Evolutionary conservation across 2,797 vertebrate genomes (phyloP).

Genomic region (Ctenopoma kingsleyae): DNA sequence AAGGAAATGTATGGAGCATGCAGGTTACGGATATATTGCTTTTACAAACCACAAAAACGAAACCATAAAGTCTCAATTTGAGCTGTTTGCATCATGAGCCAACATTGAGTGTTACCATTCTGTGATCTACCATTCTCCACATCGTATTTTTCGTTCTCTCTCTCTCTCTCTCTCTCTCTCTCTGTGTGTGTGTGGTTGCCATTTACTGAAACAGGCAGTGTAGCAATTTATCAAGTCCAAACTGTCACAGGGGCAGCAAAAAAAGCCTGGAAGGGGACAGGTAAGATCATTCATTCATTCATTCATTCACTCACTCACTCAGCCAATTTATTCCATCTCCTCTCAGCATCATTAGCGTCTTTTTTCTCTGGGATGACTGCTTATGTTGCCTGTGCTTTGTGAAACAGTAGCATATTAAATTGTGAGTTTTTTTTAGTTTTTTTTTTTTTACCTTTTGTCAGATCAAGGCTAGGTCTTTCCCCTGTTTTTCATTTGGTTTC

Average conservation of each 20-base stretch:
- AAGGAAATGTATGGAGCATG: constrained; percentile 1
- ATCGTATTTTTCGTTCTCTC: constrained; percentile 44
- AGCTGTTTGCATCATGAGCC: constrained; percentile 22
- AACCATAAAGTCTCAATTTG: constrained; percentile 18
- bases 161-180: constrained; percentile 12
- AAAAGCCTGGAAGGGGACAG: constrained; percentile 93
- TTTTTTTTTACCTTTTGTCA: no score
- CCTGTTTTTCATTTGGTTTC: constrained; percentile 1
- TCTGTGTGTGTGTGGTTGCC: constrained; percentile 74
- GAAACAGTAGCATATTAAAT: no score
- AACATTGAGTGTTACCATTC: constrained; percentile 46
- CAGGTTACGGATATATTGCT: constrained; percentile 20
- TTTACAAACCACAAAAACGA: constrained; percentile 15
- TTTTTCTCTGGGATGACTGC: background rate
- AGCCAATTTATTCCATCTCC: constrained; percentile 4
- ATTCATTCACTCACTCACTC: constrained; percentile 72
- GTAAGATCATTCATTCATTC: constrained; percentile 85
- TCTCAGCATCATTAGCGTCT: constrained; percentile 1
- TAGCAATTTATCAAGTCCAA: constrained; percentile 92
- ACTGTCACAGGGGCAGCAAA: constrained; percentile 90
- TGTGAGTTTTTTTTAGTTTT: no score
- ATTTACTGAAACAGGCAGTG: constrained; percentile 89
- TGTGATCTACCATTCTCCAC: constrained; percentile 56
- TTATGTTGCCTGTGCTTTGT: no score
- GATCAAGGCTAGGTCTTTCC: no score